phyloP scores from a whole-genome alignment of 2,113 vertebrate genomes.

The Amia ocellicauda region DNA sequence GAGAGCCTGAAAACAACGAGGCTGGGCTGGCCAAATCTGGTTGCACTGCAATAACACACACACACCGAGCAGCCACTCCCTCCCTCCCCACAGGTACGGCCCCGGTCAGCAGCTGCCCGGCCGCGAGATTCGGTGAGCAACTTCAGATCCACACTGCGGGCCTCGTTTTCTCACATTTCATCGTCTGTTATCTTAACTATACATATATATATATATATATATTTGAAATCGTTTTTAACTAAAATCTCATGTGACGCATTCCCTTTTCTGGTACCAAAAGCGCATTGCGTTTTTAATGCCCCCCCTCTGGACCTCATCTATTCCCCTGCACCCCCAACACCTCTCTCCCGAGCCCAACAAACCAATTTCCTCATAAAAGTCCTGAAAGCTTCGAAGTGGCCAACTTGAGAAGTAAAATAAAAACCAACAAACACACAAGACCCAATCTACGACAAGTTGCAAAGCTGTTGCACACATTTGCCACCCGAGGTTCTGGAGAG shows the following conservation, averaged over 20 bases:
- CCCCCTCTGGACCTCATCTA: neutral
- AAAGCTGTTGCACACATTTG: neutral
- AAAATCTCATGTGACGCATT: neutral
- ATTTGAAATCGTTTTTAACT: neutral
- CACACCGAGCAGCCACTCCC: neutral
- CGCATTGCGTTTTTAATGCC: conserved; percentile 5
- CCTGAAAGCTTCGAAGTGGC: too few species aligned
- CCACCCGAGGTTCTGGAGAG: neutral
- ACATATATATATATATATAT: neutral
- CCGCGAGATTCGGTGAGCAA: too few species aligned
- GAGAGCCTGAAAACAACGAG: conserved; percentile 6
- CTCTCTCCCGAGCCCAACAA: neutral
- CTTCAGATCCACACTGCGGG: neutral
- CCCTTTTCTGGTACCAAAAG: neutral
- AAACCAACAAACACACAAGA: neutral
- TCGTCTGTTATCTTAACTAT: neutral
- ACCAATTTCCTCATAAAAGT: too few species aligned
- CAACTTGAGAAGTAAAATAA: too few species aligned
- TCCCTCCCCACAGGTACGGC: too few species aligned
- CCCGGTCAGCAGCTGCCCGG: too few species aligned
- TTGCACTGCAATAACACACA: neutral
- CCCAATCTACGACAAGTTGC: neutral
- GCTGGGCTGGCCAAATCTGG: neutral
- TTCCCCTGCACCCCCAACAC: too few species aligned
- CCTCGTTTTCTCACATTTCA: neutral